Base-by-base conservation (phyloP, 2,113 vertebrate species). In the Crotalus tigris region DNA sequence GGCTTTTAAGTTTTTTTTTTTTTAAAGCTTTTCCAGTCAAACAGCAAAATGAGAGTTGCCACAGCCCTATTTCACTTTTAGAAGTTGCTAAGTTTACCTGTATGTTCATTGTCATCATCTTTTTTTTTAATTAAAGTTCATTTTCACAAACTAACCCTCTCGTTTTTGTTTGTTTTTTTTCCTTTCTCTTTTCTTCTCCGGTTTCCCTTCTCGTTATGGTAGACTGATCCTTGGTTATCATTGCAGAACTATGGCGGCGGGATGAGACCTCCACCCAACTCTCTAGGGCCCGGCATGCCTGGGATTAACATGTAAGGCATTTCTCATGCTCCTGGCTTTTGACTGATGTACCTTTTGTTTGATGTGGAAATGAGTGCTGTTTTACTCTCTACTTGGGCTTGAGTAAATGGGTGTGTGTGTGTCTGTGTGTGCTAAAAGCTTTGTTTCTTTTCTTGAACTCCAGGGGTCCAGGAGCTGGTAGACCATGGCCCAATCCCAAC, bases 211-310 rank as follows among this genome's bases (percentile, higher is more conserved):
- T 96, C 26, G 90, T 97, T 95, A 91, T 86, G 1, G 90, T 96
- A 97, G 97, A 97, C 98, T 98, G 98, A 98, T 96, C 97, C 97
- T 97, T 96, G 97, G 95, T 98, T 97, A 96, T 97, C 96, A 53
- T 97, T 98, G 97, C 98, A 99, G 99, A 99, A 98, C 98, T 99
- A 99, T 93, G 98, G 98, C 95, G 99, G 99, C 89, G 99, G 99
- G 94, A 99, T 99, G 99, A 98, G 99, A 97, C 99, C 99, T 97
- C 99, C 99, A 97, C 99, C 99, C 97, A 99, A 99, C 97, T 98
- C 98, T 96, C 98, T 99, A 97, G 99, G 99, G 88, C 99, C 99
- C 26, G 98, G 98, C 95, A 99, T 99, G 99, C 99, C 99, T 94
- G 99, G 99, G 97, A 99, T 99, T 93, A 99, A 99, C 98, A 99